Evolutionary conservation across 1,140 invertebrate species (phyloP).

Genomic region (Mamestra configurata): DNA sequence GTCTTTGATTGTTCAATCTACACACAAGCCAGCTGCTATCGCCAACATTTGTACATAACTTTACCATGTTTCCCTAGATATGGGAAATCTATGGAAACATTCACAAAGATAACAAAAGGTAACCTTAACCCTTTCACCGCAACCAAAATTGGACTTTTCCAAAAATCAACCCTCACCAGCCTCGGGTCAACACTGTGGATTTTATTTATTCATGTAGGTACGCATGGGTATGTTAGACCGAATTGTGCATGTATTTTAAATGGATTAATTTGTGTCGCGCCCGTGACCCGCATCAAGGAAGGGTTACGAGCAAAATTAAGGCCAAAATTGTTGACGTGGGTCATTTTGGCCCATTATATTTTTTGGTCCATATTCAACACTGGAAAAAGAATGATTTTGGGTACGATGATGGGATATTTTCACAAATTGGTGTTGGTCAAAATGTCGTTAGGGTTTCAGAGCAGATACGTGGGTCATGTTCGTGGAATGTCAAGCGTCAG

Average conservation of each 20-base stretch:
- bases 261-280: constrained; percentile 63
- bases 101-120: constrained; percentile 27
- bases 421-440: constrained; percentile 15
- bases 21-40: background rate
- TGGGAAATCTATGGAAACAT: constrained; percentile 13
- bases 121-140: constrained; percentile 42
- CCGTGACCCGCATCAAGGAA: constrained; percentile 55
- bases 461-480: constrained; percentile 12
- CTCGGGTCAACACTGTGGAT: constrained; percentile 47
- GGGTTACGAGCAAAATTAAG: constrained; percentile 57
- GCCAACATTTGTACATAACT: background rate
- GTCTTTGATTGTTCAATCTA: background rate
- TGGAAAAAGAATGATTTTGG: constrained; percentile 38
- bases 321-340: constrained; percentile 55
- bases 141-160: constrained; percentile 49
- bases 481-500: too few relatives aligned
- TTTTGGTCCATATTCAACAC: constrained; percentile 19
- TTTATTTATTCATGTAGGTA: constrained; percentile 58
- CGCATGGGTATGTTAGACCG: constrained; percentile 47
- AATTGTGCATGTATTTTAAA: constrained; percentile 61
- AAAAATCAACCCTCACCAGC: constrained; percentile 46
- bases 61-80: background rate
- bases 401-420: constrained; percentile 39
- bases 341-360: constrained; percentile 48
- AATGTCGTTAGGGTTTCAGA: background rate